A percentile compares a stretch with the other conserved stretches of the same genome.
phyloP scores from a whole-genome alignment of 2,113 vertebrate species.

The Oreochromis aureus region DNA sequence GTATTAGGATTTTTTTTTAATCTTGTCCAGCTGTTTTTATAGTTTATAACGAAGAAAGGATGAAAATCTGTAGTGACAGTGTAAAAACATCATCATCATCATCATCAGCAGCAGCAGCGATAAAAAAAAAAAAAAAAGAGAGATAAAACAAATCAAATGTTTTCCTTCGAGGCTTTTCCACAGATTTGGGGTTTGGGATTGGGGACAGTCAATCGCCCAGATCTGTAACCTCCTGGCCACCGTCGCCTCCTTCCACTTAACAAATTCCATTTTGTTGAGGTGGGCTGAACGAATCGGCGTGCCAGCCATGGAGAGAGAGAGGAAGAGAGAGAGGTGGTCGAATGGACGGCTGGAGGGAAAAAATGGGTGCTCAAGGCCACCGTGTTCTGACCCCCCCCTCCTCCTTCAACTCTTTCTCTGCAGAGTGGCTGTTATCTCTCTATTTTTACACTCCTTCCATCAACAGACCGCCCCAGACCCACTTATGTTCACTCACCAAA shows the following conservation, averaged over 20 bases:
- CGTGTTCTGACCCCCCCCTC: slow-evolving; percentile 23
- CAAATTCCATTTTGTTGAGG: slow-evolving; percentile 60
- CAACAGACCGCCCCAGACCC: slow-evolving; percentile 65
- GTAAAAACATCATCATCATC: background rate
- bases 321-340: slow-evolving; percentile 8
- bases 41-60: background rate
- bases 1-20: rapidly evolving
- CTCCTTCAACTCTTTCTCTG: slow-evolving; percentile 43
- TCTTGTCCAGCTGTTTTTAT: background rate
- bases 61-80: background rate
- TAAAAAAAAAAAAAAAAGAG: background rate
- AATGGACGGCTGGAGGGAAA: slow-evolving; percentile 38
- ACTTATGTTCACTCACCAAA: slow-evolving; percentile 75
- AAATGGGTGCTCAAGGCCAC: slow-evolving; percentile 63
- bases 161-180: background rate
- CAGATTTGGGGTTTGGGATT: background rate
- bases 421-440: slow-evolving; percentile 70
- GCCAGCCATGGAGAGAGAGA: background rate
- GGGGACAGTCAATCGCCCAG: background rate
- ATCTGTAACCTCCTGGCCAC: background rate
- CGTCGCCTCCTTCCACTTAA: slow-evolving; percentile 25
- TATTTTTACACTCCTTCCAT: slow-evolving; percentile 75
- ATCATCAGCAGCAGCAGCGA: rapidly evolving
- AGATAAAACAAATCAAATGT: background rate
- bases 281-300: slow-evolving; percentile 24